Evolutionary conservation across 1,140 invertebrate genomes (phyloP).

Genomic region (Drosophila orena): DNA sequence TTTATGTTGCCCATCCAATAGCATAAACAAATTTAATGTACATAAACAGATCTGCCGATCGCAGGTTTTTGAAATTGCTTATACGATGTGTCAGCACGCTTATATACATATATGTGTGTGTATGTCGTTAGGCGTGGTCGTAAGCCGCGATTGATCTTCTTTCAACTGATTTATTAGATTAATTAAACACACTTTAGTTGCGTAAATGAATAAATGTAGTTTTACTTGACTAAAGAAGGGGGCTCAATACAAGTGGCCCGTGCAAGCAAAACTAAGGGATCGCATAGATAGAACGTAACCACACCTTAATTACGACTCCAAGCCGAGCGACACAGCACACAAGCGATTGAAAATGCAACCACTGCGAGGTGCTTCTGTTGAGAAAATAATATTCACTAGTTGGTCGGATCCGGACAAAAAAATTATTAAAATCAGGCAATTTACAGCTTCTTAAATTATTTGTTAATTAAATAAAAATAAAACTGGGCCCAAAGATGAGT

Average conservation of each 20-base stretch:
- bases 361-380: not conserved
- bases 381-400: not conserved
- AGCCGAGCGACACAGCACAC: conserved; percentile 4
- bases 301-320: conserved; percentile 62
- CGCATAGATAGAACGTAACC: conserved; percentile 59
- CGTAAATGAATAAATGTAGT: not conserved
- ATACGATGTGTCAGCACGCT: conserved; percentile 20
- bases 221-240: too few relatives aligned
- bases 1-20: conserved; percentile 61
- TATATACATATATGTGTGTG: conserved; percentile 10
- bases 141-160: conserved; percentile 11
- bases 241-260: not conserved
- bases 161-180: not conserved
- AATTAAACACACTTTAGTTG: not conserved
- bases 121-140: conserved; percentile 63
- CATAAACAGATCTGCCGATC: conserved; percentile 15
- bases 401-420: not conserved
- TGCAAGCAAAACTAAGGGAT: conserved; percentile 25
- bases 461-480: conserved; percentile 67
- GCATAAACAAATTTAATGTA: conserved; percentile 49
- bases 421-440: conserved; percentile 17
- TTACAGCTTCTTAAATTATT: conserved; percentile 41
- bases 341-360: not conserved
- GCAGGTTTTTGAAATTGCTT: conserved; percentile 21
- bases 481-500: conserved; percentile 38